phyloP scores from a whole-genome alignment of 2,888 invertebrate species.

The Euspilapteryx auroguttella region DNA sequence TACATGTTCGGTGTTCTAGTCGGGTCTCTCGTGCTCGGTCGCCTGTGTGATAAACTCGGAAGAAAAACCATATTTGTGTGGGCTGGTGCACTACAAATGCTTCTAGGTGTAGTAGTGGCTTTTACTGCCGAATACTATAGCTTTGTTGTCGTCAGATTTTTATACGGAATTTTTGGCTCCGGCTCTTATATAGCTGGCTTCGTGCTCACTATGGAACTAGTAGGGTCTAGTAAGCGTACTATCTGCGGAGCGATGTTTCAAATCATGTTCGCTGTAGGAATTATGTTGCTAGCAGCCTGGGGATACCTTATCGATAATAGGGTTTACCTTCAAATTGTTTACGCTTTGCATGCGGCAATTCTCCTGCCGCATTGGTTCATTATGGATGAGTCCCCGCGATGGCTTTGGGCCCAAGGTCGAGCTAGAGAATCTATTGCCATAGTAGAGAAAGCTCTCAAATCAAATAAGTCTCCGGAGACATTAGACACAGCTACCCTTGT shows the following conservation, averaged over 20 bases:
- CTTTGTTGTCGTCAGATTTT: conserved; percentile 67
- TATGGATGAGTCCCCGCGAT: conserved; percentile 86
- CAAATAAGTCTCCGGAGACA: conserved; percentile 65
- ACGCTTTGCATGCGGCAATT: conserved; percentile 73
- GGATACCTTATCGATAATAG: conserved; percentile 75
- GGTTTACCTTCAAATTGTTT: conserved; percentile 73
- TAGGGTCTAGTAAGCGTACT: conserved; percentile 78
- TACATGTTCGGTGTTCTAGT: conserved; percentile 85
- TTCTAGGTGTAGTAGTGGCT: conserved; percentile 73
- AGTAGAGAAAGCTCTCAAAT: conserved; percentile 71
- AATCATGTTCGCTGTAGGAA: conserved; percentile 77
- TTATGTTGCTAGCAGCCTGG: conserved; percentile 83
- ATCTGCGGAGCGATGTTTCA: conserved; percentile 81
- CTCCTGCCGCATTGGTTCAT: conserved; percentile 80
- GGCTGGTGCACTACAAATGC: conserved; percentile 72
- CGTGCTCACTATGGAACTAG: conserved; percentile 79
- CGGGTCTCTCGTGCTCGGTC: conserved; percentile 77
- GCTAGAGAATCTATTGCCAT: conserved; percentile 74
- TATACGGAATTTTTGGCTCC: conserved; percentile 82
- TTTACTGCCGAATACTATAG: conserved; percentile 73
- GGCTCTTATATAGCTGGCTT: conserved; percentile 73
- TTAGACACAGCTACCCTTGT: conserved; percentile 68
- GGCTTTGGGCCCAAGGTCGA: conserved; percentile 85
- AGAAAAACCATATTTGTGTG: conserved; percentile 78
- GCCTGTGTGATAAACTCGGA: conserved; percentile 78